These are phyloP conservation scores for Corythaeola cristata DNA, from an alignment of 2,113 vertebrate species.

Conservation along the genomic window DNA sequence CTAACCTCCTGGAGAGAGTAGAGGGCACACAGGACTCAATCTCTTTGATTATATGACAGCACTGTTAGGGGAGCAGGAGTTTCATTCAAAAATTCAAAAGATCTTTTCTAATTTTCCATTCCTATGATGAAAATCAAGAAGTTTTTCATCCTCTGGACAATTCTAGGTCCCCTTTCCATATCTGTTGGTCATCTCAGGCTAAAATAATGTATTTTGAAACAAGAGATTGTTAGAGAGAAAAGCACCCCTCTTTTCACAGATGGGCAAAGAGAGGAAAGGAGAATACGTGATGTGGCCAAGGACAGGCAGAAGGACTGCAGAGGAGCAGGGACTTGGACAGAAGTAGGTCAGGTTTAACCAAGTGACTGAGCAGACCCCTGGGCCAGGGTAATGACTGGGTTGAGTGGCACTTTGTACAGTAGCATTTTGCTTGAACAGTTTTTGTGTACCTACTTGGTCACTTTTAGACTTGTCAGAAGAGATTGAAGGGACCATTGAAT, in stretches of 20 bases:
- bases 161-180: not conserved
- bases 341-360: not conserved
- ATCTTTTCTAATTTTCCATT: not conserved
- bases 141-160: not conserved
- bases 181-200: not conserved
- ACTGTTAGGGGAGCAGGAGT: not conserved
- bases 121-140: not conserved
- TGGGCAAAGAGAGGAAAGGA: not conserved
- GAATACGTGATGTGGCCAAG: accelerated
- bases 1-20: not conserved
- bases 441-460: not conserved
- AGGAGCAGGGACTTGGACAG: not conserved
- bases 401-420: not conserved
- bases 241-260: not conserved
- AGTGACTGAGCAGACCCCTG: not conserved
- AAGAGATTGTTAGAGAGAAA: not conserved
- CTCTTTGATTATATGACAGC: not conserved
- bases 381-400: not conserved
- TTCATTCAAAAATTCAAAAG: not conserved
- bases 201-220: not conserved
- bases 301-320: not conserved
- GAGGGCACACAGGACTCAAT: not conserved
- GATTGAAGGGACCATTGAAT: not conserved
- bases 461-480: not conserved
- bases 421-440: not conserved